Conservation (phyloP, 2,888 invertebrate species). For the Balanococcus diminutus region DNA sequence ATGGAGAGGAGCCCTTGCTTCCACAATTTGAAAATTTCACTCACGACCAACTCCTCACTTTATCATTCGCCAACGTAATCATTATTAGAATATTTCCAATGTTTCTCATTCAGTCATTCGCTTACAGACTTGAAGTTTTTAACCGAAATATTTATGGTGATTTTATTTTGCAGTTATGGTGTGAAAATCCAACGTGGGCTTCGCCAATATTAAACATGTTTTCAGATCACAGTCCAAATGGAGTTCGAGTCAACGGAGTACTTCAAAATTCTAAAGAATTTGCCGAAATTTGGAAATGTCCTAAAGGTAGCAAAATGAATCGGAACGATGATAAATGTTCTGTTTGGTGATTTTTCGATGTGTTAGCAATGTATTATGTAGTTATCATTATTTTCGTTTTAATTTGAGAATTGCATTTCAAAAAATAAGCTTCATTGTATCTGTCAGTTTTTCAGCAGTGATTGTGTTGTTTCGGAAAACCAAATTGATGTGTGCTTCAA, state of each 20-base stretch:
- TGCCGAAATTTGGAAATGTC: conserved; percentile 60
- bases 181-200: conserved; percentile 68
- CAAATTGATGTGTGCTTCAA: too few species aligned
- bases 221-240: conserved; percentile 75
- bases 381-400: too few species aligned
- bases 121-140: not conserved
- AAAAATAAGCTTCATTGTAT: too few species aligned
- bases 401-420: too few species aligned
- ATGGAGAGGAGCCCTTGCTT: conserved; percentile 65
- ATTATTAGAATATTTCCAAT: not conserved
- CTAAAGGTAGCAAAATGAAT: conserved; percentile 49
- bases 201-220: conserved; percentile 71
- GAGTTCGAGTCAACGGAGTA: conserved; percentile 72
- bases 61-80: conserved; percentile 77
- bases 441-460: too few species aligned
- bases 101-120: too few species aligned
- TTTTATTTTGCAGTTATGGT: not conserved
- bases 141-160: not conserved
- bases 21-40: conserved; percentile 74
- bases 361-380: too few species aligned
- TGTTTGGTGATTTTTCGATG: too few species aligned
- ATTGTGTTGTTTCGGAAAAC: too few species aligned
- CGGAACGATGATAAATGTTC: conserved; percentile 48
- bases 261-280: conserved; percentile 73
- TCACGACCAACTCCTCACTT: conserved; percentile 78